phyloP scores from a whole-genome alignment of 2,888 invertebrate species.

The Nebria brevicollis region DNA sequence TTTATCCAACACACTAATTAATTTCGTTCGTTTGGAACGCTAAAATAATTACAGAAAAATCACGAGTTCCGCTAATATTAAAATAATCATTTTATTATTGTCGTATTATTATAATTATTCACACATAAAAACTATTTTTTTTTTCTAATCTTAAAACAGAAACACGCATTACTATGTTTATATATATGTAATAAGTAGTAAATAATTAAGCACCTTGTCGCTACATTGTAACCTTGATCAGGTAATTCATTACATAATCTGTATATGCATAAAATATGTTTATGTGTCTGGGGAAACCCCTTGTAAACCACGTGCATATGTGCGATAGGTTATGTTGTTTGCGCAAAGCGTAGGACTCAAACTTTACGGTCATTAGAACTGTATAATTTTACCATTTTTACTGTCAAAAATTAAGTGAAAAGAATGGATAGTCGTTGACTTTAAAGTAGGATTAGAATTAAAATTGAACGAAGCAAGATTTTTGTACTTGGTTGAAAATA shows the following conservation, averaged over 20 bases:
- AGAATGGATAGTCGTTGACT: neutral
- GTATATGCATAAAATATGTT: neutral
- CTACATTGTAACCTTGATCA: neutral
- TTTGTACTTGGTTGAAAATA: neutral
- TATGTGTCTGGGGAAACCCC: neutral
- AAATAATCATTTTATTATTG: slow-evolving; percentile 1
- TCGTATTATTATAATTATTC: neutral
- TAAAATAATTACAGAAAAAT: neutral
- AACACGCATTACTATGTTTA: neutral
- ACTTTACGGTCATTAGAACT: neutral
- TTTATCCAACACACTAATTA: no score
- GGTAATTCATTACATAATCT: neutral
- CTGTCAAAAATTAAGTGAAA: neutral
- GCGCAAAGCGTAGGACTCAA: neutral
- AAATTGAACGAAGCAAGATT: neutral
- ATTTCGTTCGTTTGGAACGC: no score
- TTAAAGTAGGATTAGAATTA: neutral
- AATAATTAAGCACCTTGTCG: neutral
- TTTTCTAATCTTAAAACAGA: no score
- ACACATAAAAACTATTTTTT: no score
- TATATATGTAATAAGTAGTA: neutral
- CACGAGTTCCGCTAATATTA: neutral
- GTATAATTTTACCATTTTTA: neutral
- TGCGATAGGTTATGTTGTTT: neutral
- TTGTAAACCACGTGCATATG: neutral